Conservation (phyloP, 2,797 vertebrate genomes). For the Thripadectes ignobilis region DNA sequence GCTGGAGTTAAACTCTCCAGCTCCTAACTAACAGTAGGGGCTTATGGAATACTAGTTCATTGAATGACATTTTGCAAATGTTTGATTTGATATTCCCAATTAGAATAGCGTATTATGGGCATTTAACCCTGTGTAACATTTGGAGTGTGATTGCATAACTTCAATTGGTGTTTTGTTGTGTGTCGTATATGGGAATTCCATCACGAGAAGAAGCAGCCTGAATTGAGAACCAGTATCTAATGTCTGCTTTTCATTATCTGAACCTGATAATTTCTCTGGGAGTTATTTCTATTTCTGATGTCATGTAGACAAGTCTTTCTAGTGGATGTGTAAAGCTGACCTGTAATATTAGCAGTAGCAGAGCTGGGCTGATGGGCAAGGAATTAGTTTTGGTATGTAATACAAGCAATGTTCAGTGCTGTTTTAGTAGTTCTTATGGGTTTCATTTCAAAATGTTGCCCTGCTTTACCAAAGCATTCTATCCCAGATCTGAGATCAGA, state of each 20-base stretch:
- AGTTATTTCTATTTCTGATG: background rate
- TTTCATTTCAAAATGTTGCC: background rate
- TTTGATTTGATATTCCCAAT: constrained; percentile 38
- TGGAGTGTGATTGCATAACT: background rate
- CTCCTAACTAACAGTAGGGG: background rate
- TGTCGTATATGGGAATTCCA: background rate
- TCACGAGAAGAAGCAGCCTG: background rate
- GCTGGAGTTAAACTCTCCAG: background rate
- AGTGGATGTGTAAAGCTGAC: background rate
- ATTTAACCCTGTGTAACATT: background rate
- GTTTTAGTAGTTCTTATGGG: background rate
- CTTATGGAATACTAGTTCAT: background rate
- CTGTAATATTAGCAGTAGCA: background rate
- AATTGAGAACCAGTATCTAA: background rate
- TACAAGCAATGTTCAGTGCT: background rate
- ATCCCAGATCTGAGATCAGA: background rate
- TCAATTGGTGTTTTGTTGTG: constrained; percentile 8
- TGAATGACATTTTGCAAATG: background rate
- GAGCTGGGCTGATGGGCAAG: background rate
- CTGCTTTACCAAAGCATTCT: background rate
- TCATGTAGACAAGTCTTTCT: background rate
- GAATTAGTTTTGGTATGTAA: background rate
- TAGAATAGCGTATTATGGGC: constrained; percentile 21
- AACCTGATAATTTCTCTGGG: background rate
- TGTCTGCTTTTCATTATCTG: background rate